phyloP scores from a whole-genome alignment of 2,888 invertebrate genomes.

The Melangyna quadrimaculata region DNA sequence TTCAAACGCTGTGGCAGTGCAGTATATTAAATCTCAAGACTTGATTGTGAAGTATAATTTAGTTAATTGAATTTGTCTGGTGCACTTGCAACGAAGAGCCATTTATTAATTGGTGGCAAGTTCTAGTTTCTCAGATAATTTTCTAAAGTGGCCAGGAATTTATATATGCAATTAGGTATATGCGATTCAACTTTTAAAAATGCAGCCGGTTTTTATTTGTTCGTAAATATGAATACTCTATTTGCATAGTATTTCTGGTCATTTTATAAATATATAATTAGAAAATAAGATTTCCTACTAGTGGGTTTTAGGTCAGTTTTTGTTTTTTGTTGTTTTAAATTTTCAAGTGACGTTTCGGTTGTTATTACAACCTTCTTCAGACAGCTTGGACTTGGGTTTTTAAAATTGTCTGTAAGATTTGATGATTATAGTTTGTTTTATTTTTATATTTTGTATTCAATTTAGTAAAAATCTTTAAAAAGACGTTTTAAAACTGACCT shows the following conservation, averaged over 20 bases:
- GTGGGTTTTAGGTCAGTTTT: too few species aligned
- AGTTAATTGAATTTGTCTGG: conserved; percentile 64
- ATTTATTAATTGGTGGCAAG: conserved; percentile 27
- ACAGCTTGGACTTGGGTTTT: too few species aligned
- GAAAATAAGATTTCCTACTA: too few species aligned
- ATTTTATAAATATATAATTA: background rate
- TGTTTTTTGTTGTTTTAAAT: too few species aligned
- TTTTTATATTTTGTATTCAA: too few species aligned
- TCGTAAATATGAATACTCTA: background rate
- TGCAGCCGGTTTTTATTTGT: background rate
- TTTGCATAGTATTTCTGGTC: background rate
- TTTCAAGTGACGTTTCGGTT: too few species aligned
- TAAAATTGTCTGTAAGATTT: too few species aligned
- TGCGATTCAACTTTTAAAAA: background rate
- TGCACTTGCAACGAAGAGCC: background rate
- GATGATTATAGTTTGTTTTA: too few species aligned
- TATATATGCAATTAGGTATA: background rate
- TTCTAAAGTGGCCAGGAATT: conserved; percentile 28
- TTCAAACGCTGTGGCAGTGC: conserved; percentile 11
- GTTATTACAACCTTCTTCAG: too few species aligned
- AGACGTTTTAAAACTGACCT: too few species aligned
- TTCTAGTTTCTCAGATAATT: conserved; percentile 46
- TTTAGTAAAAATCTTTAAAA: too few species aligned
- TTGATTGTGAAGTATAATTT: conserved; percentile 58
- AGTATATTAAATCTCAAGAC: conserved; percentile 32